Conservation (phyloP, 2,797 vertebrate species). For the Gallinago stenura region DNA sequence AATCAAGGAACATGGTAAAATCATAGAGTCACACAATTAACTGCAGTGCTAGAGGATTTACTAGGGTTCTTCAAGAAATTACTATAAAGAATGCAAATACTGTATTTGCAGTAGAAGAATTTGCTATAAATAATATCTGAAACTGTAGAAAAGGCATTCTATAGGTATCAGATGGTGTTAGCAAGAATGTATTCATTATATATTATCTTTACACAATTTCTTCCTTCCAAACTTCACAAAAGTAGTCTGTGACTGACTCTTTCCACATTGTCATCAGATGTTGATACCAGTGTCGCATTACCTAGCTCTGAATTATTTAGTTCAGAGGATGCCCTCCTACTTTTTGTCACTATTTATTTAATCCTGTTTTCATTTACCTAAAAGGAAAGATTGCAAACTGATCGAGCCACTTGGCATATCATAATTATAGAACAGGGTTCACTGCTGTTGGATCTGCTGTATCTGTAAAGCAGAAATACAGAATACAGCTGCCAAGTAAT, state of each 20-base stretch:
- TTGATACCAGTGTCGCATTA: not conserved
- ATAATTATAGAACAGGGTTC: not conserved
- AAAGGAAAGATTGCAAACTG: not conserved
- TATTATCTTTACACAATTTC: not conserved
- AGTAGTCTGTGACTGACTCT: not conserved
- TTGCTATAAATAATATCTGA: not conserved
- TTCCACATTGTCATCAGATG: not conserved
- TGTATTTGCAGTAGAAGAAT: not conserved
- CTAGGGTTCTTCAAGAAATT: not conserved
- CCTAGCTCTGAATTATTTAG: not conserved
- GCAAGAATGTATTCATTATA: not conserved
- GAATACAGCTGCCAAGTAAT: slow-evolving; percentile 26
- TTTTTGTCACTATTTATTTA: not conserved
- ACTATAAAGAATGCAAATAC: not conserved
- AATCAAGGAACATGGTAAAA: not conserved
- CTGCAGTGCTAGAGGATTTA: not conserved
- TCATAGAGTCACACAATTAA: not conserved
- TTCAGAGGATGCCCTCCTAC: not conserved
- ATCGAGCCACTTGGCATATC: not conserved
- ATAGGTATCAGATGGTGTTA: not conserved
- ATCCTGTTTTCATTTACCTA: not conserved
- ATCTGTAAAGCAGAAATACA: not conserved
- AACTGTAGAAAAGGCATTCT: not conserved
- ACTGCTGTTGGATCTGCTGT: not conserved
- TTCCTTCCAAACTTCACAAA: not conserved